These are phyloP conservation scores for Chrysolina americana DNA, from an alignment of 2,888 invertebrate species.

Conservation along the genomic window DNA sequence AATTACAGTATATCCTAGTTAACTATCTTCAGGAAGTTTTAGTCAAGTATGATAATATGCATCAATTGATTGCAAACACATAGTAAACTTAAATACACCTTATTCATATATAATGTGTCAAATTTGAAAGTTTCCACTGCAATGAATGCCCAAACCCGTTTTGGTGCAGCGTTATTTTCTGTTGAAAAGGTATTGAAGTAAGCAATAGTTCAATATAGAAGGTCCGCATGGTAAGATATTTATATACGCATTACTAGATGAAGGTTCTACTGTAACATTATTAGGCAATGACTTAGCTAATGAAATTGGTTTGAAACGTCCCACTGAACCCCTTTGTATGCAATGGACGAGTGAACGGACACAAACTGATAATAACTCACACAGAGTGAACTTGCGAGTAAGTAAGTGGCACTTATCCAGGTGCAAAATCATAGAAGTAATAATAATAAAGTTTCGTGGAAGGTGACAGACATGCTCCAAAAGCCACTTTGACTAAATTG, in stretches of 20 bases:
- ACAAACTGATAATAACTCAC: not conserved
- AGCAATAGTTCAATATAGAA: no score
- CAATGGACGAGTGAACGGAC: slow-evolving; percentile 26
- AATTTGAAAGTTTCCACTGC: no score
- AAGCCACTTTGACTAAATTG: not conserved
- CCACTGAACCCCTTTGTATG: slow-evolving; percentile 22
- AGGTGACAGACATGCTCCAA: not conserved
- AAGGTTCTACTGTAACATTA: slow-evolving; percentile 26
- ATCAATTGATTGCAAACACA: no score
- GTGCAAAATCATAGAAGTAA: slow-evolving; percentile 7
- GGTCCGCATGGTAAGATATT: slow-evolving; percentile 5
- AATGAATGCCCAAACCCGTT: no score
- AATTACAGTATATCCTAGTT: no score
- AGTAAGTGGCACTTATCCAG: not conserved
- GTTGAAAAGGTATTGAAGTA: no score
- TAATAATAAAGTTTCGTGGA: not conserved
- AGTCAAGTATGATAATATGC: no score
- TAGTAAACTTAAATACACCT: no score
- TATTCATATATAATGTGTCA: no score
- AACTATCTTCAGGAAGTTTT: no score
- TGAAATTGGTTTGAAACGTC: slow-evolving; percentile 16
- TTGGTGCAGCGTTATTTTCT: no score
- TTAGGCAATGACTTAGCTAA: slow-evolving; percentile 20
- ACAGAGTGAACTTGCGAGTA: not conserved
- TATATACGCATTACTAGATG: not conserved